phyloP scores from a whole-genome alignment of 2,888 invertebrate genomes.

The Xiphydria camelus region DNA sequence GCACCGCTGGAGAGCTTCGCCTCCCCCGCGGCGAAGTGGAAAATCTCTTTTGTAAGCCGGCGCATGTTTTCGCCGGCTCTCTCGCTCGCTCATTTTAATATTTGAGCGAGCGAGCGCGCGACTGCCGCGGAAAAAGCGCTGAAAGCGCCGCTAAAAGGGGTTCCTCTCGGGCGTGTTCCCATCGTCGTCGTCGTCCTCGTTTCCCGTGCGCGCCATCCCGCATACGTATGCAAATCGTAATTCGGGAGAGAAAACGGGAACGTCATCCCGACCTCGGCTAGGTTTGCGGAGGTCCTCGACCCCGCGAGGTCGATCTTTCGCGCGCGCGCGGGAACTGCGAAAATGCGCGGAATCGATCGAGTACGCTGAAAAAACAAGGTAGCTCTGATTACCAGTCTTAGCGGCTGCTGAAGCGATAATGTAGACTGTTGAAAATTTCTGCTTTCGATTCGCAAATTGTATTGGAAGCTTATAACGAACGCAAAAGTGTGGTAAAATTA shows the following conservation, averaged over 20 bases:
- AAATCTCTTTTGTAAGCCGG: slow-evolving; percentile 49
- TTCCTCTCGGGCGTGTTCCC: slow-evolving; percentile 29
- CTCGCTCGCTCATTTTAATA: slow-evolving; percentile 44
- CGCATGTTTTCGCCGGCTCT: slow-evolving; percentile 41
- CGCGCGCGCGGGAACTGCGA: too few species aligned
- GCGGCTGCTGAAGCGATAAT: too few species aligned
- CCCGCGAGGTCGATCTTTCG: too few species aligned
- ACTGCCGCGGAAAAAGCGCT: slow-evolving; percentile 34
- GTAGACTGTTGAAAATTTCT: too few species aligned
- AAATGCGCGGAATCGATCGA: too few species aligned
- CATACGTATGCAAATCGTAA: neutral
- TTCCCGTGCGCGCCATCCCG: neutral
- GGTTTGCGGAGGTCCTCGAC: too few species aligned
- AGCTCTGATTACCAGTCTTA: too few species aligned
- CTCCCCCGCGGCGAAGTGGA: slow-evolving; percentile 34
- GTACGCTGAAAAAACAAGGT: too few species aligned
- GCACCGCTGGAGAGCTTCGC: slow-evolving; percentile 1
- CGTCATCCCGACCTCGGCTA: neutral
- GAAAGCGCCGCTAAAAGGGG: slow-evolving; percentile 44
- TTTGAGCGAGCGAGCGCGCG: slow-evolving; percentile 36
- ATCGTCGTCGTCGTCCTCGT: slow-evolving; percentile 8
- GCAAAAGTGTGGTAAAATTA: too few species aligned
- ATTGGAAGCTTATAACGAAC: too few species aligned
- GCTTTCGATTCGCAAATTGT: too few species aligned
- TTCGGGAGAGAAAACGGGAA: neutral